Conservation (phyloP, 2,888 invertebrate species). For the Orthosia gracilis region DNA sequence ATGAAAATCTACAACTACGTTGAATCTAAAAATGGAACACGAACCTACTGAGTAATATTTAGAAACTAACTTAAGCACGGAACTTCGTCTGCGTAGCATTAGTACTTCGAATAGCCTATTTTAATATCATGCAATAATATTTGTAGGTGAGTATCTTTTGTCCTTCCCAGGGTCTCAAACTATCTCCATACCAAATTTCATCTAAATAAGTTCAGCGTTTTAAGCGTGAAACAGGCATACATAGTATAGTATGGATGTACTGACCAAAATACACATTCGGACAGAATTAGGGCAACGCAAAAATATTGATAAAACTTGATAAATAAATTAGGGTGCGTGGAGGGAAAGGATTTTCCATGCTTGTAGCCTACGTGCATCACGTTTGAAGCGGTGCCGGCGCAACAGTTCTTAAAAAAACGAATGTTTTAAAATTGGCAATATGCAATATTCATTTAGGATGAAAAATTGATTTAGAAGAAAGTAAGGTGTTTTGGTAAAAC, state of each 20-base stretch:
- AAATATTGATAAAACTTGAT: conserved; percentile 49
- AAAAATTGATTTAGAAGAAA: not conserved
- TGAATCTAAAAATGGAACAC: conserved; percentile 27
- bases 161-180: too few species aligned
- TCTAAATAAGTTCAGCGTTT: too few species aligned
- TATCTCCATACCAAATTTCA: too few species aligned
- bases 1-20: conserved; percentile 4
- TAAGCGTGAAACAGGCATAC: too few species aligned
- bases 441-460: not conserved
- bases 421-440: conserved; percentile 47
- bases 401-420: conserved; percentile 58
- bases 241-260: not conserved
- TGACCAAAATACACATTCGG: conserved; percentile 41
- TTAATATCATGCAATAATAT: too few species aligned
- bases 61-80: conserved; percentile 13
- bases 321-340: conserved; percentile 46
- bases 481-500: not conserved
- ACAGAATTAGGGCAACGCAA: conserved; percentile 40
- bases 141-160: too few species aligned
- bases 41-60: conserved; percentile 32
- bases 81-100: too few species aligned
- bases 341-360: conserved; percentile 38
- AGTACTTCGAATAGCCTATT: too few species aligned
- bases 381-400: conserved; percentile 46
- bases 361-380: conserved; percentile 55